Evolutionary conservation across 2,113 vertebrate genomes (phyloP), one percentile per base, ranked within the genome.

Genomic region (Coturnix japonica): DNA sequence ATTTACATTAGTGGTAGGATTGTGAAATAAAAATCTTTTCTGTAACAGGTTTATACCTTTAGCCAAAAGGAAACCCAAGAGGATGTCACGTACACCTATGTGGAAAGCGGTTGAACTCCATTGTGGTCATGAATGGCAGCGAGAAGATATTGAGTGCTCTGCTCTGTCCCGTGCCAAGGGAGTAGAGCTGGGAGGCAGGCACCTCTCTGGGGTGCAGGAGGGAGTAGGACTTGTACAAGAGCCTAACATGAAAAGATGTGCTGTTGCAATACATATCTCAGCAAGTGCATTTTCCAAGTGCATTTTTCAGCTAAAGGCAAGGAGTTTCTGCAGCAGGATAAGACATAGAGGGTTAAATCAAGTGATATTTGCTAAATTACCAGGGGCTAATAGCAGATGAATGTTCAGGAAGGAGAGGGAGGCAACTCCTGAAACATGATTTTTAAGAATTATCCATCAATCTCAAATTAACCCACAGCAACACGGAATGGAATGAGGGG

Each of bases 221-320:
- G 95, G 73, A 81, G 46, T 69, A 46, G 31, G 57, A 23, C 75
- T 95, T 89, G n/a, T 67, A 81, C 73, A 37, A 39, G 85, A 83
- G 65, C 64, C 78, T 79, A 49, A 92, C 47, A 70, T 75, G 65
- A 93, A 73, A 91, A 69, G 72, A 82, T 75, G 90, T 83, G 71
- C 88, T 90, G 74, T 93, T 90, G 85, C 95, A 94, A 91, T 87
- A 93, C 82, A 22, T 93, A 89, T 96, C 78, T 94, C 87, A 53
- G 85, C 85, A 77, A 94, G 78, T 72, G 87, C 95, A 66, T 95
- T 87, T 75, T 81, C 73, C 54, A 82, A 87, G 91, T 92, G 95
- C 86, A 51, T 83, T 89, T 96, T 91, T 87, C 63, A 75, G 35
- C 60, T 20, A 78, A 75, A 77, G 60, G 57, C 69, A 85, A 87